Evolutionary conservation across 2,888 invertebrate genomes (phyloP).

Genomic region (Microchrysa polita): DNA sequence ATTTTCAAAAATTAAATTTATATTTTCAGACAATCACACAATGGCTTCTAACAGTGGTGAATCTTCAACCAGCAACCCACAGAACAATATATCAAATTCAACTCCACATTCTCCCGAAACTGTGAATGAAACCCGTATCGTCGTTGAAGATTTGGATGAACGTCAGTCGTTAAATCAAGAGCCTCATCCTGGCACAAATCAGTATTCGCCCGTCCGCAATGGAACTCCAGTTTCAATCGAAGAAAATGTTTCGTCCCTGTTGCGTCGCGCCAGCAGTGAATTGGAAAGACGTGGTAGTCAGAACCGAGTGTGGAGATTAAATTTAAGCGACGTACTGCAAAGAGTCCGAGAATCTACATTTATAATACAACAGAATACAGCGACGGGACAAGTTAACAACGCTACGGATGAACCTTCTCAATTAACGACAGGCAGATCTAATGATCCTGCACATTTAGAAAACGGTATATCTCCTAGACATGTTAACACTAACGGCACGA

Average conservation of each 20-base stretch:
- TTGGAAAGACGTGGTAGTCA: slow-evolving; percentile 29
- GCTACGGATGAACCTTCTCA: background rate
- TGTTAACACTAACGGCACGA: background rate
- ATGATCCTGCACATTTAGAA: background rate
- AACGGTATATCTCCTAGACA: background rate
- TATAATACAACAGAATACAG: background rate
- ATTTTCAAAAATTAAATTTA: background rate
- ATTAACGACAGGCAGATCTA: background rate
- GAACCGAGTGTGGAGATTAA: slow-evolving; percentile 44
- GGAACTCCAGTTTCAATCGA: slow-evolving; percentile 32
- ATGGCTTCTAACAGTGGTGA: background rate
- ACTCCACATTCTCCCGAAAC: background rate
- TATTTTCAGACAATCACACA: background rate
- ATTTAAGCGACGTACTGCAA: slow-evolving; percentile 46
- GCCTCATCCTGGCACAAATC: background rate
- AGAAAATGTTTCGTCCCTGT: slow-evolving; percentile 44
- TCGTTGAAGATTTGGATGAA: slow-evolving; percentile 37
- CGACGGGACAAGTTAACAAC: background rate
- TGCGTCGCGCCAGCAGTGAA: slow-evolving; percentile 44
- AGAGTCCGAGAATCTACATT: slow-evolving; percentile 33
- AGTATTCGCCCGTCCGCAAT: slow-evolving; percentile 3
- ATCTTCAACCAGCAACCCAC: background rate
- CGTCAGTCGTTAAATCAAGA: background rate
- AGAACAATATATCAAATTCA: background rate
- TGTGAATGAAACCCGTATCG: slow-evolving; percentile 38